These are phyloP conservation scores for Eidolon dupreanum DNA, from an alignment of 2,797 vertebrate genomes.

Conservation along the genomic window DNA sequence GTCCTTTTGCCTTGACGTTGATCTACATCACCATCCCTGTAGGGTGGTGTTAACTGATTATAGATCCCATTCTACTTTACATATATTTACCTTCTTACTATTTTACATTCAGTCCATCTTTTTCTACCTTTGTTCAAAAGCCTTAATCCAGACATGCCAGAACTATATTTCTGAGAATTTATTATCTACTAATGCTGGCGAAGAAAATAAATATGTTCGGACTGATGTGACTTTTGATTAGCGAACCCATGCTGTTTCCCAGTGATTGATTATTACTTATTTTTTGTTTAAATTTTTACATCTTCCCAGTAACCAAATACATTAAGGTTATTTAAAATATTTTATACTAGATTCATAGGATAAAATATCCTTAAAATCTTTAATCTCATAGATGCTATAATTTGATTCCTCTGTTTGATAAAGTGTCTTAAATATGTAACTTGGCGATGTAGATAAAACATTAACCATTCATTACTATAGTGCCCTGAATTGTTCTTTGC, in stretches of 20 bases:
- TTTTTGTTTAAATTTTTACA: background rate
- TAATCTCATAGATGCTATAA: background rate
- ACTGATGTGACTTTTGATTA: background rate
- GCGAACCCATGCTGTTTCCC: background rate
- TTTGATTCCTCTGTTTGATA: background rate
- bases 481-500: background rate
- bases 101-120: background rate
- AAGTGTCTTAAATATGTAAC: background rate
- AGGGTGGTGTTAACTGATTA: background rate
- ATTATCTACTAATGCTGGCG: background rate
- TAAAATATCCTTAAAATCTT: background rate
- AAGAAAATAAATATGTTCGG: constrained; percentile 12
- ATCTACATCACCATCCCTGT: background rate
- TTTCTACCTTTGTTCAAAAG: background rate
- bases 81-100: background rate
- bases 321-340: background rate
- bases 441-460: background rate
- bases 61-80: background rate
- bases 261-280: background rate
- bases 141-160: background rate
- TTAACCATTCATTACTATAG: background rate
- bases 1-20: background rate
- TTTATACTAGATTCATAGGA: background rate
- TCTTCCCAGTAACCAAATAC: constrained; percentile 1
- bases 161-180: background rate